These are phyloP conservation scores for Motacilla alba DNA, from an alignment of 2,113 vertebrate species.

Conservation along the genomic window DNA sequence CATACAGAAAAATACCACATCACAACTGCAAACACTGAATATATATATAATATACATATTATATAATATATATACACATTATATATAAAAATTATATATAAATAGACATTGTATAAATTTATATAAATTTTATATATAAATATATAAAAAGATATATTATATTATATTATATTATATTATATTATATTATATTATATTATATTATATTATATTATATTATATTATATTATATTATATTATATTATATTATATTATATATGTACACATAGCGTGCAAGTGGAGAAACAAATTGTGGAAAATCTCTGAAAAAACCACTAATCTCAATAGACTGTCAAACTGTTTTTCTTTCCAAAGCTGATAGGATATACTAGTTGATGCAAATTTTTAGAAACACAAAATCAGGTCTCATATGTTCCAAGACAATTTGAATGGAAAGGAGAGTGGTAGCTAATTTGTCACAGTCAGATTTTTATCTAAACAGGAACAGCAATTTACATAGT, in stretches of 20 bases:
- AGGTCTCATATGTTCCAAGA: slow-evolving; percentile 19
- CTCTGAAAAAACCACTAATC: neutral
- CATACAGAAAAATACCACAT: neutral
- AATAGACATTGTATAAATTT: too few species aligned
- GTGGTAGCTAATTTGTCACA: slow-evolving; percentile 37
- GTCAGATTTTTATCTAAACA: slow-evolving; percentile 55
- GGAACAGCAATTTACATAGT: slow-evolving; percentile 45
- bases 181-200: too few species aligned
- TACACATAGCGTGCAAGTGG: neutral
- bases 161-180: too few species aligned
- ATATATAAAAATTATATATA: too few species aligned
- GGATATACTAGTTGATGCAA: neutral
- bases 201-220: too few species aligned
- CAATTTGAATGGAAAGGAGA: slow-evolving; percentile 55
- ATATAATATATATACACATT: too few species aligned
- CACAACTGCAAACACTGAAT: neutral
- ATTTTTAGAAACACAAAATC: slow-evolving; percentile 37
- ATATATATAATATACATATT: neutral
- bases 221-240: too few species aligned
- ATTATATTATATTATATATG: too few species aligned
- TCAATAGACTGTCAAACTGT: slow-evolving; percentile 17
- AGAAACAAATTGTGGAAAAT: slow-evolving; percentile 21
- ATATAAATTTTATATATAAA: too few species aligned
- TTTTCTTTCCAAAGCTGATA: neutral
- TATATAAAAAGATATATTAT: too few species aligned